These are phyloP conservation scores for Callyntrura sp. DNA, from an alignment of 2,888 invertebrate genomes.

Conservation along the genomic window DNA sequence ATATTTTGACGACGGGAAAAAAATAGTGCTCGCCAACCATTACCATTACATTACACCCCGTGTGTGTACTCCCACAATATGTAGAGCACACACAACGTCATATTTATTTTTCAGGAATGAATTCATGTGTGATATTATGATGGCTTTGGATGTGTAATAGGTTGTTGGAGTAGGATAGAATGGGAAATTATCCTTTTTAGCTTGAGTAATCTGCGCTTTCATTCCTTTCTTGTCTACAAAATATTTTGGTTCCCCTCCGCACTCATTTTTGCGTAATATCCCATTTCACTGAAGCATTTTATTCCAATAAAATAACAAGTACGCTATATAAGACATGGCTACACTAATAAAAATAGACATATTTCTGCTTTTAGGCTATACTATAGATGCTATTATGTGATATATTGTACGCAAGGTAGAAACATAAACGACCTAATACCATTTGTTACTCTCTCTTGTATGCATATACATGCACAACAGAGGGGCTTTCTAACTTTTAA, in stretches of 20 bases:
- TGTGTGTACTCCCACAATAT: neutral
- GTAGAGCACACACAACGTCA: slow-evolving; percentile 50
- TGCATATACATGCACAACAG: slow-evolving; percentile 1
- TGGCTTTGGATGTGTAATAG: slow-evolving; percentile 53
- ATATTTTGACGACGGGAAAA: slow-evolving; percentile 21
- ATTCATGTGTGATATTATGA: slow-evolving; percentile 73
- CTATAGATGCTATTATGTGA: too few relatives aligned
- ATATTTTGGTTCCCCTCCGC: neutral
- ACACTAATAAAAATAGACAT: slow-evolving; percentile 22
- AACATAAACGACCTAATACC: slow-evolving; percentile 7
- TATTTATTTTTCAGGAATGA: slow-evolving; percentile 72
- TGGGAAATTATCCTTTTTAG: slow-evolving; percentile 75
- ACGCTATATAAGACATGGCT: neutral
- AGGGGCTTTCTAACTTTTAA: slow-evolving; percentile 16
- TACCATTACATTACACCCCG: slow-evolving; percentile 50
- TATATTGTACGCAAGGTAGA: neutral
- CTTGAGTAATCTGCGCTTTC: slow-evolving; percentile 73
- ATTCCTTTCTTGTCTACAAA: neutral
- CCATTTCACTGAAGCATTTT: slow-evolving; percentile 23
- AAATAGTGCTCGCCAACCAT: slow-evolving; percentile 53
- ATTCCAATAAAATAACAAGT: neutral
- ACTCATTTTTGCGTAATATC: slow-evolving; percentile 10
- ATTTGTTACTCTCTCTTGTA: slow-evolving; percentile 21
- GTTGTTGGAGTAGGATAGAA: slow-evolving; percentile 56
- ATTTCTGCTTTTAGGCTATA: neutral